A percentile compares a stretch with the other conserved stretches of the same genome.
phyloP scores from a whole-genome alignment of 2,888 invertebrate species.

The Drosophila eohydei region DNA sequence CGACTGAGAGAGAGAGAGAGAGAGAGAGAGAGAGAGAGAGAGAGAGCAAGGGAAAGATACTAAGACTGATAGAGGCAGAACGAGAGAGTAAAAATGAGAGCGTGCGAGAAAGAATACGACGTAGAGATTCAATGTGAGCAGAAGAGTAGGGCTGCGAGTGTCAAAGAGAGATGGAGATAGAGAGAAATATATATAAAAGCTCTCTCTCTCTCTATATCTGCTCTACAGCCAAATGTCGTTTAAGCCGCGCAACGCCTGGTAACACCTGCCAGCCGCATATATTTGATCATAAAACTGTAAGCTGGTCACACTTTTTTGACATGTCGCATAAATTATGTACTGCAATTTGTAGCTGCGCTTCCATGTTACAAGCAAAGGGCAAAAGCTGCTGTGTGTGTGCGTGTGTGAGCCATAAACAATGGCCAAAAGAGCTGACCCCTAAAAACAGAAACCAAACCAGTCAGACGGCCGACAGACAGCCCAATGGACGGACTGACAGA shows the following conservation, averaged over 20 bases:
- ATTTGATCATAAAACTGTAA: conserved; percentile 4
- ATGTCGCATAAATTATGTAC: conserved; percentile 60
- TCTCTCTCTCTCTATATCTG: too few relatives aligned
- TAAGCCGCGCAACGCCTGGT: not conserved
- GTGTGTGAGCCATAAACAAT: conserved; percentile 66
- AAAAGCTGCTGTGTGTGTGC: conserved; percentile 12
- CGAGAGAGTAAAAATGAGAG: too few relatives aligned
- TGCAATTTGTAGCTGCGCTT: conserved; percentile 57
- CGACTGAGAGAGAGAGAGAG: not conserved
- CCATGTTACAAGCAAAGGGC: conserved; percentile 37
- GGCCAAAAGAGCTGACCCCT: conserved; percentile 63
- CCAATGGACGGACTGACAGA: not conserved
- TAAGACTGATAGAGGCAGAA: too few relatives aligned
- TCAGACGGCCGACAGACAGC: conserved; percentile 1
- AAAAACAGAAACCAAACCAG: conserved; percentile 49
- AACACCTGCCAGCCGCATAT: not conserved
- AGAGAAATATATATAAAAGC: not conserved
- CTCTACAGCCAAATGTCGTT: not conserved
- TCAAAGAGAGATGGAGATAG: not conserved
- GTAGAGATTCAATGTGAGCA: too few relatives aligned
- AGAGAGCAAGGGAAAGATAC: not conserved
- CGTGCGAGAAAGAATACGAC: too few relatives aligned
- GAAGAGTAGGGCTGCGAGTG: too few relatives aligned
- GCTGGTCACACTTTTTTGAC: conserved; percentile 40
- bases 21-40: not conserved